A percentile compares a stretch with the other conserved stretches of the same genome.
phyloP scores from a whole-genome alignment of 2,797 vertebrate genomes.

The Potorous gilbertii region DNA sequence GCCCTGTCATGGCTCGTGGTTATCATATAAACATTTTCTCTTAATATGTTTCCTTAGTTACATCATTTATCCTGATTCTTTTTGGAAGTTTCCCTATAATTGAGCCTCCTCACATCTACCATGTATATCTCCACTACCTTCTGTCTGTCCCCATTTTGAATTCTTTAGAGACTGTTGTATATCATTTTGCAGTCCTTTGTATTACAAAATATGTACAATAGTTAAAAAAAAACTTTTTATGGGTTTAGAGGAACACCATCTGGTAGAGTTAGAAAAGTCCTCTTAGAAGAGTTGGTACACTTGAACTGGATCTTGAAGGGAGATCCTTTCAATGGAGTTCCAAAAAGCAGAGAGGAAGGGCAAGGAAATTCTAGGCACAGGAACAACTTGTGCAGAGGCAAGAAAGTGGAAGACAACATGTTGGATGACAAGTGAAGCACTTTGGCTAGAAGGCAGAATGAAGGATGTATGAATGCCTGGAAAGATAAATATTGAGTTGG shows the following conservation, averaged over 20 bases:
- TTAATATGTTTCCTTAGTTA: background rate
- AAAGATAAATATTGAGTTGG: background rate
- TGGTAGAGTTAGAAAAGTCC: background rate
- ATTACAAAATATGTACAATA: background rate
- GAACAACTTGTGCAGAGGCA: background rate
- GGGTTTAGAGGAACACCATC: background rate
- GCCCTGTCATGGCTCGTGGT: background rate
- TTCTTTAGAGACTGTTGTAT: background rate
- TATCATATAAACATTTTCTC: background rate
- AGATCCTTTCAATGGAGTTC: background rate
- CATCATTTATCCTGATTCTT: background rate
- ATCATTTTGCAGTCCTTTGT: background rate
- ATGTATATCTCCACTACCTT: background rate
- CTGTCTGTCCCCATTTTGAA: background rate
- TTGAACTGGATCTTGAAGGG: background rate
- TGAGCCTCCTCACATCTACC: background rate
- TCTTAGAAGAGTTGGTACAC: background rate
- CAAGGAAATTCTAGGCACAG: background rate
- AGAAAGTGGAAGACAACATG: background rate
- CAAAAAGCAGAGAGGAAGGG: background rate
- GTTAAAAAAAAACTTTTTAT: background rate
- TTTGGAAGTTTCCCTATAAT: background rate
- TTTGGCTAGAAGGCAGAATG: background rate
- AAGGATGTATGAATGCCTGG: background rate
- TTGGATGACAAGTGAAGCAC: background rate